Evolutionary conservation across 2,888 invertebrate species (phyloP), one percentile per base, ranked within the genome.

Genomic region (Metacarcinus magister): DNA sequence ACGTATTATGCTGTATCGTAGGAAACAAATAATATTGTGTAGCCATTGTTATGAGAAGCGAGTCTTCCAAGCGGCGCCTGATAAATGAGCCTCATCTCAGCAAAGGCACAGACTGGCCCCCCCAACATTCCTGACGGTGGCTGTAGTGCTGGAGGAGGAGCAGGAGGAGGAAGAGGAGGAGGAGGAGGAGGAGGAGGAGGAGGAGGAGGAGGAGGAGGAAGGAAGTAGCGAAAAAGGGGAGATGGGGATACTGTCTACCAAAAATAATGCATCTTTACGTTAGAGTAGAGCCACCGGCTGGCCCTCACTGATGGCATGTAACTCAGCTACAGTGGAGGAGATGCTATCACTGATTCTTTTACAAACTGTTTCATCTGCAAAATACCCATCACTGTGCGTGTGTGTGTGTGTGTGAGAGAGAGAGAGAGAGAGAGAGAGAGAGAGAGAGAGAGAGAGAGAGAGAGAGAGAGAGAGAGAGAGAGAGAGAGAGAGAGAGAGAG

Each of bases 41-140:
- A 32, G 82, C 82, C 82, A 32, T 82, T 82, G 82, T 82, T 82
- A 82, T 82, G 82, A 82, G 82, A 7, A 32, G 32, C 82, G 82
- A 82, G 82, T 82, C 82, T 82, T 32, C 82, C 82, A 10, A n/a
- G n/a, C 19, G 67, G 67, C 67, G n/a, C n/a, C 67, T 82, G 82
- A 82, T 32, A 82, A 82, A 82, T 82, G 82, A 82, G 82, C 82
- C 82, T 82, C 82, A 82, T 82, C 82, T 32, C 82, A 2, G 32
- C 82, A 13, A 28, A n/a, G 32, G 82, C 82, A 82, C 82, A 82
- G 82, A 82, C 82, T 82, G 82, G 82, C 5, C 32, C 82, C 28
- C 28, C 32, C 28, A 5, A 23, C 67, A 23, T 23, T 67, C 67
- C 16, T 54, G 54, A 16, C 8, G 54, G 54, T 0, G 10, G 5